phyloP scores from a whole-genome alignment of 1,140 invertebrate genomes.

The Saccostrea cuccullata region DNA sequence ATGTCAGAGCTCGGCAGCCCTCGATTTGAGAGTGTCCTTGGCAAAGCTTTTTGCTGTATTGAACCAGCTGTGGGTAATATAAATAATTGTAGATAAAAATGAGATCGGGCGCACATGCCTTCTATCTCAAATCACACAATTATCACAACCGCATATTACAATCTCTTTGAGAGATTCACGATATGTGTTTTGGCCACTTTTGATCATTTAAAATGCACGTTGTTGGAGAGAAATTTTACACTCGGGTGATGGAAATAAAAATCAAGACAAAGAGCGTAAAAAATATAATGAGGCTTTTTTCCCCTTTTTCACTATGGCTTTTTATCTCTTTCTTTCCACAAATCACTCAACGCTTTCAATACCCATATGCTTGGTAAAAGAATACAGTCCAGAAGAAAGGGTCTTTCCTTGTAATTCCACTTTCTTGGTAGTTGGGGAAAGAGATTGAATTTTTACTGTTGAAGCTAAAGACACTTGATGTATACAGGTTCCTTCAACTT shows the following conservation, averaged over 20 bases:
- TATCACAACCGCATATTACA: not conserved
- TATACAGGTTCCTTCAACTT: not conserved
- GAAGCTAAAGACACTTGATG: not conserved
- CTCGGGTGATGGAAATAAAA: not conserved
- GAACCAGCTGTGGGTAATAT: constrained; percentile 31
- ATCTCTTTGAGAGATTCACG: constrained; percentile 15
- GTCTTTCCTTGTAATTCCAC: not conserved
- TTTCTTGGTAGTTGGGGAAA: not conserved
- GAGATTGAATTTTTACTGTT: not conserved
- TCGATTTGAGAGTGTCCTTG: constrained; percentile 33
- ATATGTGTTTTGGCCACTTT: constrained; percentile 4
- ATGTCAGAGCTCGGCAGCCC: constrained; percentile 13
- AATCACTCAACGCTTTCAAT: not conserved
- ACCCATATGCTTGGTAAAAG: not conserved
- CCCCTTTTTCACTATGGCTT: not conserved
- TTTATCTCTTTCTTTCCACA: not conserved
- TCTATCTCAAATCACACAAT: constrained; percentile 30
- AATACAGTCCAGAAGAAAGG: not conserved
- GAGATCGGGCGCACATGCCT: constrained; percentile 16
- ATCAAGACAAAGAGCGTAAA: not conserved
- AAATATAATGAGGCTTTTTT: not conserved
- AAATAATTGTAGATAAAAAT: constrained; percentile 38
- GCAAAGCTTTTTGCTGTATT: not conserved
- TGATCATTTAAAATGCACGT: constrained; percentile 26
- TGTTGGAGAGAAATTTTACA: constrained; percentile 26